phyloP scores from a whole-genome alignment of 2,888 invertebrate species.

The Acrobasis consociella region DNA sequence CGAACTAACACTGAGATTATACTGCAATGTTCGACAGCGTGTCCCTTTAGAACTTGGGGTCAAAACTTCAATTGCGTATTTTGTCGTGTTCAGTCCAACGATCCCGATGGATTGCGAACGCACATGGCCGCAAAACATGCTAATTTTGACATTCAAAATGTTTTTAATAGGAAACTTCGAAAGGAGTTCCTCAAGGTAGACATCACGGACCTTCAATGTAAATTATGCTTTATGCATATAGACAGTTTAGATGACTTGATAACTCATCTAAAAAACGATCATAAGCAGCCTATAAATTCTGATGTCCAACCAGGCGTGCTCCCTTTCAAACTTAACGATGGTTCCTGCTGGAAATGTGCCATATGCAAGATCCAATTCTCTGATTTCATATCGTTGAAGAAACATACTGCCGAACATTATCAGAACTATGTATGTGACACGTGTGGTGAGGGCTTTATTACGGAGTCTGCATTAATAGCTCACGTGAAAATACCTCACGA shows the following conservation, averaged over 20 bases:
- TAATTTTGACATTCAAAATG: constrained; percentile 67
- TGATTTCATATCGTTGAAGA: constrained; percentile 67
- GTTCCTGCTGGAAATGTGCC: constrained; percentile 70
- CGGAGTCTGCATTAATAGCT: constrained; percentile 65
- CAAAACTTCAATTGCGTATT: constrained; percentile 75
- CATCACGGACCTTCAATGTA: constrained; percentile 73
- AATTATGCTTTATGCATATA: constrained; percentile 67
- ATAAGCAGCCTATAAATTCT: constrained; percentile 69
- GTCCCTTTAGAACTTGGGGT: constrained; percentile 74
- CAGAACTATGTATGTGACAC: constrained; percentile 77
- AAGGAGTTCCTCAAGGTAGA: constrained; percentile 74
- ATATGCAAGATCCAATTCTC: constrained; percentile 69
- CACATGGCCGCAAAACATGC: constrained; percentile 72
- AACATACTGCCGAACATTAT: constrained; percentile 71
- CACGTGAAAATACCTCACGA: constrained; percentile 71
- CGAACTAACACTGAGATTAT: constrained; percentile 74
- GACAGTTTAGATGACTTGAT: constrained; percentile 67
- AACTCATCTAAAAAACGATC: constrained; percentile 67
- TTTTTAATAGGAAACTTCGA: constrained; percentile 68
- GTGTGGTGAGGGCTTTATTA: constrained; percentile 75
- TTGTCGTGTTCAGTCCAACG: constrained; percentile 71
- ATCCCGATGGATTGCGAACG: constrained; percentile 67
- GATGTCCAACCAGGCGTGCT: constrained; percentile 73
- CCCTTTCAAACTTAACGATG: constrained; percentile 71
- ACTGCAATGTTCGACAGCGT: constrained; percentile 71